phyloP scores from a whole-genome alignment of 2,113 vertebrate genomes.

The Strix uralensis region DNA sequence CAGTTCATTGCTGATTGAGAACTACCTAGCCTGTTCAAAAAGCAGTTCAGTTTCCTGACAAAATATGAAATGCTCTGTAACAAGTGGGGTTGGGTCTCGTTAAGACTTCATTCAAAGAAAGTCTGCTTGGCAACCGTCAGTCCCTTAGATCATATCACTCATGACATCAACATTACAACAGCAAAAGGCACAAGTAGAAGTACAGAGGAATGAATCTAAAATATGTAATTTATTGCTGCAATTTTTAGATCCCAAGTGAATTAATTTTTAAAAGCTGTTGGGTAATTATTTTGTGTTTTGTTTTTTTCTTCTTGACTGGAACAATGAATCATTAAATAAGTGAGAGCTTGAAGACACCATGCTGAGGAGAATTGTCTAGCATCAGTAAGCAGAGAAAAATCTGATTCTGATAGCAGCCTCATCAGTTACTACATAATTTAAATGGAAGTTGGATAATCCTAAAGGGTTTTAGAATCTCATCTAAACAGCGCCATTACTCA shows the following conservation, averaged over 20 bases:
- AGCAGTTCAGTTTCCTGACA: background rate
- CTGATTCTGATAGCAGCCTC: slow-evolving; percentile 45
- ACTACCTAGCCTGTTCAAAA: background rate
- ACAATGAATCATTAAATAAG: slow-evolving; percentile 58
- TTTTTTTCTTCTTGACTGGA: background rate
- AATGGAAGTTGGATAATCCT: slow-evolving; percentile 53
- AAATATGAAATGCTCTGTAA: background rate
- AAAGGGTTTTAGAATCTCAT: slow-evolving; percentile 58
- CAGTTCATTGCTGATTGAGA: background rate
- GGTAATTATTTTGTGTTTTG: slow-evolving; percentile 24
- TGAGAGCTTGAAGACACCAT: slow-evolving; percentile 32
- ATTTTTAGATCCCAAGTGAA: background rate
- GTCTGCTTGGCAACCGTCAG: background rate
- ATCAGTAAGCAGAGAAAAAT: slow-evolving; percentile 56
- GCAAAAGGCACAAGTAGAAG: background rate
- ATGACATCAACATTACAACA: background rate
- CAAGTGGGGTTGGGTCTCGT: background rate
- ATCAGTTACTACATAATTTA: slow-evolving; percentile 63
- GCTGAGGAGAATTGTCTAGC: slow-evolving; percentile 42
- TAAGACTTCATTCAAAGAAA: background rate
- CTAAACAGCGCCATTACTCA: slow-evolving; percentile 46
- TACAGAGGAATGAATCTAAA: background rate
- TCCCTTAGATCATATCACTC: background rate
- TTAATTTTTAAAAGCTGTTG: slow-evolving; percentile 26
- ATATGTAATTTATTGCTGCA: slow-evolving; percentile 22